These are phyloP conservation scores for Pedionomus torquatus DNA, from an alignment of 2,113 vertebrate genomes.

Conservation along the genomic window DNA sequence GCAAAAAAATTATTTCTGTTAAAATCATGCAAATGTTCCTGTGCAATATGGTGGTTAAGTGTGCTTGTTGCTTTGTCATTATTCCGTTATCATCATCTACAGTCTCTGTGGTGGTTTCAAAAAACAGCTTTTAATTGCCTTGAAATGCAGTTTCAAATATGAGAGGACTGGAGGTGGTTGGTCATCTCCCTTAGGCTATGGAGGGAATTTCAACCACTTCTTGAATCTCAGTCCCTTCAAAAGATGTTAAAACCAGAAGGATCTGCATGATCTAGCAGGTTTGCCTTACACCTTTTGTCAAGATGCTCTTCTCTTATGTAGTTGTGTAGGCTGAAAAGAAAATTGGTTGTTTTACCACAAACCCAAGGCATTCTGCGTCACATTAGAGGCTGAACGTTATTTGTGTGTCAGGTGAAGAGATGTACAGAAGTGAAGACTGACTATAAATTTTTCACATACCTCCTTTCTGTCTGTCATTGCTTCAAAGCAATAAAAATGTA, in stretches of 20 bases:
- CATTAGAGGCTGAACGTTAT: not conserved
- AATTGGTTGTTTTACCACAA: not conserved
- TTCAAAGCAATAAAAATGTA: not conserved
- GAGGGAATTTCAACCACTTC: not conserved
- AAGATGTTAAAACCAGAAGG: not conserved
- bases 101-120: not conserved
- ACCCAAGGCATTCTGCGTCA: not conserved
- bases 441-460: not conserved
- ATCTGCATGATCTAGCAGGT: fast-evolving
- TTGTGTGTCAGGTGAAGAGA: not conserved
- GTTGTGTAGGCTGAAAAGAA: not conserved
- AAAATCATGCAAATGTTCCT: not conserved
- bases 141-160: not conserved
- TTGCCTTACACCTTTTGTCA: not conserved
- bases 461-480: not conserved
- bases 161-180: not conserved
- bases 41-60: not conserved
- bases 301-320: not conserved
- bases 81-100: not conserved
- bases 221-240: not conserved
- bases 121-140: not conserved
- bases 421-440: fast-evolving
- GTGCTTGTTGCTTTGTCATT: slow-evolving; percentile 6
- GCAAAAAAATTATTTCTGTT: not conserved
- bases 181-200: not conserved